Base-by-base conservation (phyloP, 2,797 vertebrate species). In the Clarias platycephalus region DNA sequence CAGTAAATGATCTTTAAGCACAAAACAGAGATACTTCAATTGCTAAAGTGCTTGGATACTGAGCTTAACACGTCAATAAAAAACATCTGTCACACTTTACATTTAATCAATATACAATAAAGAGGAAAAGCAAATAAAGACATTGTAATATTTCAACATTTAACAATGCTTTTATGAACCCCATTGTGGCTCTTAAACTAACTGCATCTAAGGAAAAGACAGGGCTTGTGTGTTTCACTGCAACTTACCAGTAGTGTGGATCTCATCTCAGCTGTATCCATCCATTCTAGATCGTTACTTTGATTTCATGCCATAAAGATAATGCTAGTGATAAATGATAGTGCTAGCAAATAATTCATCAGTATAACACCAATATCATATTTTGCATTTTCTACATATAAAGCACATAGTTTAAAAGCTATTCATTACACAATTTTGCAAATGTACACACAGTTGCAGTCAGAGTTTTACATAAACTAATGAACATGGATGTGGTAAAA, bases 1-100 rank as follows among this genome's bases (percentile, higher is more conserved):
- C 88, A 83, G 67, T 77, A 37, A 66, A 70, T 82, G 64, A 62
- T 63, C 57, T 79, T 78, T 62, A 66, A 79, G 31, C 55, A 77
- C 31, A 44, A 40, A 60, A 79, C 13, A 62, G 7, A 63, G 76
- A n/a, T 37, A 60, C 31, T 8, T n/a, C 1, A 62, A 10, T 62
- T 62, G 13, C 4, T 40, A 40, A 4, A 79, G 63, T 44, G 37
- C 58, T 37, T 40, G 49, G 26, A 31, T 57, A 31, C 13, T 72
- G 18, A 22, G 10, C 3, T 57, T 31, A 57, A 57, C 26, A 22
- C 53, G 34, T 75, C 7, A 8, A 34, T 57, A 40, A 26, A 55
- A 28, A 75, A 55, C 16, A 55, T 18, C 15, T 53, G 55, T 55
- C 24, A 74, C n/a, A 20, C 6, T 20, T 20, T 53, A 55, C 3